Percentiles rank a stretch among this genome's conserved stretches.
Evolutionary conservation across 2,113 vertebrate species (phyloP).

Genomic region (Oxyura jamaicensis): DNA sequence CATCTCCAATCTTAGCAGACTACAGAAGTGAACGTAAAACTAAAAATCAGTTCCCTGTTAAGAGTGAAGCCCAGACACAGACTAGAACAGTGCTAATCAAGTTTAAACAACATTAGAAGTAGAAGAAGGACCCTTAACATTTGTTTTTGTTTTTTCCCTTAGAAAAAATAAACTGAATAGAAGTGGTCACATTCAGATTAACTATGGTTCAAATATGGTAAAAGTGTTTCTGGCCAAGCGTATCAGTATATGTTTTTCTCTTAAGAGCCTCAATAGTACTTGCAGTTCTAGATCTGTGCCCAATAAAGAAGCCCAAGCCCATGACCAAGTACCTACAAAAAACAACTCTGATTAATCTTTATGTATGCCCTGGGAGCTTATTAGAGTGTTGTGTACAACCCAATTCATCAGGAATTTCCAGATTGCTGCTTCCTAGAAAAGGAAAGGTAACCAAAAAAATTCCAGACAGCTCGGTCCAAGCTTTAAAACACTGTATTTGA

Average conservation of each 20-base stretch:
- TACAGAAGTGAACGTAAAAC: not conserved
- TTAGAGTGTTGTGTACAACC: not conserved
- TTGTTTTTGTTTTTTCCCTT: not conserved
- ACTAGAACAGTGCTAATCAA: not conserved
- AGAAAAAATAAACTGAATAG: conserved; percentile 10
- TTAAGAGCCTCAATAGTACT: not conserved
- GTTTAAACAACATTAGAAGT: not conserved
- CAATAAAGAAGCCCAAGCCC: not conserved
- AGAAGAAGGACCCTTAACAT: not conserved
- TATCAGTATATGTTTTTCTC: not conserved
- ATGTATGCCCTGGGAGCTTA: not conserved
- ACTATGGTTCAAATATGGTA: not conserved
- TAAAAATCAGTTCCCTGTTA: not conserved
- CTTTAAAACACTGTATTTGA: not conserved
- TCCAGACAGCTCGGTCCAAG: not conserved
- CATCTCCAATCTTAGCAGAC: not conserved
- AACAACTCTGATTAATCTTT: not conserved
- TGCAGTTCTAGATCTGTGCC: not conserved
- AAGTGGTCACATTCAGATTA: not conserved
- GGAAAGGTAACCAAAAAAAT: not conserved
- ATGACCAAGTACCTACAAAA: not conserved
- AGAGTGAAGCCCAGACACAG: not conserved
- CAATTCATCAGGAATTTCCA: not conserved
- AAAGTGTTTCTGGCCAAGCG: not conserved
- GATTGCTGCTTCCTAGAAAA: not conserved